Base-by-base conservation (phyloP, 92 coral and sea anemone genomes). In the Palythoa grandis region DNA sequence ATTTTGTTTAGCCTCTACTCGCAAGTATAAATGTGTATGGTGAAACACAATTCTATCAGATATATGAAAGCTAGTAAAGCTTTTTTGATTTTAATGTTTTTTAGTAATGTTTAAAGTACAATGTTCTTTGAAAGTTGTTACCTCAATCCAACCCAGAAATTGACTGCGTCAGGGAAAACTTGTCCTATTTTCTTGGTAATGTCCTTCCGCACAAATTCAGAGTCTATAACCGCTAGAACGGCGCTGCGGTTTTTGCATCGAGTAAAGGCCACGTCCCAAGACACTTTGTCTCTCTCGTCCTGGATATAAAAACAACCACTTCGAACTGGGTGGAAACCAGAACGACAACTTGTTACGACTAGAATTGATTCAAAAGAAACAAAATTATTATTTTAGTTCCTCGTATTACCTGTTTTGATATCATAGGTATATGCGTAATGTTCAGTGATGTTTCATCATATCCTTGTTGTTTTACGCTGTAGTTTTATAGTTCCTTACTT, bases 301-400 rank as follows among this genome's bases (percentile, higher is more conserved):
- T 72, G 76, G 39, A 72, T 72, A 38, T 72, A 19, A 16, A 72
- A 72, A 72, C 76, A 72, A 72, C 76, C 76, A 72, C 76, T 72
- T 29, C 76, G 76, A 19, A 72, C 14, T 14, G 53, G 53, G 38
- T 37, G 19, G 54, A 72, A 72, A 40, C 52, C 52, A 16, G 20
- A 52, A 17, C 76, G 76, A 47, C 76, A 72, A 39, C 53, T 72
- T 47, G 76, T 35, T 19, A 72, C 52, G 39, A 54, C 76, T 72
- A 54, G 47, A 72, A 72, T 72, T 72, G 11, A 38, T 4, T 38
- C 16, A 38, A 15, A 72, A 37, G 39, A 40, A 40, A 24, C 5
- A 19, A 2, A 25, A 37, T 4, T 5, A 11, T 40, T 72, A 72
- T 39, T 12, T 39, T 6, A 6, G 0, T 67, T 0, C 2, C 11